phyloP scores from a whole-genome alignment of 1,140 invertebrate species.

The Dendrolimus punctatus region DNA sequence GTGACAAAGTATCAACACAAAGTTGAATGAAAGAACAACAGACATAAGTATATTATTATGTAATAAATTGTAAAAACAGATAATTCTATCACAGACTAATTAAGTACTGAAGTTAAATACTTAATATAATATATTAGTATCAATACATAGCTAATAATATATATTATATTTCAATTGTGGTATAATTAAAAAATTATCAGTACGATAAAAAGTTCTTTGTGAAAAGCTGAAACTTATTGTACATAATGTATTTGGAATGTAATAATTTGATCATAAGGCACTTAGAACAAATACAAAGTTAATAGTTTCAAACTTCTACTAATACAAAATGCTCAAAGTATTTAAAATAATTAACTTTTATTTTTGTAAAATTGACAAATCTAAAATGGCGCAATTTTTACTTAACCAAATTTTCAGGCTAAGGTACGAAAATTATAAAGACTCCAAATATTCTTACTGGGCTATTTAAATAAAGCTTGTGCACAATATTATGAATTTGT shows the following conservation, averaged over 20 bases:
- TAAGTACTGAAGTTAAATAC: conserved; percentile 20
- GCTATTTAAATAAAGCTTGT: too few species aligned
- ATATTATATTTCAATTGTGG: background rate
- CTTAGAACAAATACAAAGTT: conserved; percentile 65
- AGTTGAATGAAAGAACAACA: conserved; percentile 3
- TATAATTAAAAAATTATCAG: background rate
- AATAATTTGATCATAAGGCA: conserved; percentile 68
- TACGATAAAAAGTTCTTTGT: conserved; percentile 9
- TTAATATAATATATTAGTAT: background rate
- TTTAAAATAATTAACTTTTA: too few species aligned
- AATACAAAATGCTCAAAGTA: too few species aligned
- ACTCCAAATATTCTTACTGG: too few species aligned
- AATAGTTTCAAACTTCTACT: conserved; percentile 26
- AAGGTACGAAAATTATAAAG: too few species aligned
- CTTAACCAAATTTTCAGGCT: too few species aligned
- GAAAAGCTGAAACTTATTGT: conserved; percentile 9
- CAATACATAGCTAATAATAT: background rate
- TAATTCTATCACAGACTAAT: conserved; percentile 17
- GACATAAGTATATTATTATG: conserved; percentile 2
- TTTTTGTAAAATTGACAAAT: too few species aligned
- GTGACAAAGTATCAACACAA: conserved; percentile 1
- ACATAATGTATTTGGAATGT: conserved; percentile 41
- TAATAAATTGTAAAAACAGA: conserved; percentile 6
- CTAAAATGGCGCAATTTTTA: too few species aligned
- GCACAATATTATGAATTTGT: too few species aligned